phyloP scores from a whole-genome alignment of 2,113 vertebrate genomes.

The Tachycineta bicolor region DNA sequence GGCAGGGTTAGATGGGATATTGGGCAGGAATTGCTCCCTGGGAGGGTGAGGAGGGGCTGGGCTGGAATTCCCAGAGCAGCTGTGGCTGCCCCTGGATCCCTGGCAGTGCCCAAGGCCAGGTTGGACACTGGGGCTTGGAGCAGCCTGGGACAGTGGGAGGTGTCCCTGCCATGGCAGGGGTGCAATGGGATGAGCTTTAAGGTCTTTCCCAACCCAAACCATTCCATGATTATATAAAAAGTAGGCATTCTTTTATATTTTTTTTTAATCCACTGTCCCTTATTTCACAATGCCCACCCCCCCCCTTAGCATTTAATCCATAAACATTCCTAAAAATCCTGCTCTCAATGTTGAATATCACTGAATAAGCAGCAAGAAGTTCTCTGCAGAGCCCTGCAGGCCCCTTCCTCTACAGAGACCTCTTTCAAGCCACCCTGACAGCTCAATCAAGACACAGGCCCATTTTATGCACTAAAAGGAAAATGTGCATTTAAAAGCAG shows the following conservation, averaged over 20 bases:
- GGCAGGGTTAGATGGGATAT: fast-evolving
- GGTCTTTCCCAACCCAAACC: neutral
- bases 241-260: too few species aligned
- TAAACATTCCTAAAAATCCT: neutral
- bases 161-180: neutral
- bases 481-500: constrained; percentile 36
- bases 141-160: neutral
- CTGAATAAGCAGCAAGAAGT: neutral
- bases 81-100: neutral
- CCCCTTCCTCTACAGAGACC: neutral
- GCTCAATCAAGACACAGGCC: neutral
- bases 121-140: neutral
- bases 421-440: neutral
- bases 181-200: fast-evolving
- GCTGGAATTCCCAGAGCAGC: neutral
- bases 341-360: neutral
- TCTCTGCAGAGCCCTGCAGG: neutral
- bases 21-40: neutral
- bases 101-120: neutral
- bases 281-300: neutral
- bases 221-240: neutral
- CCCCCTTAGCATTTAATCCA: neutral
- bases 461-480: neutral
- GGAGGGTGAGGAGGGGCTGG: neutral
- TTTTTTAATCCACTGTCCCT: neutral